Evolutionary conservation across 1,140 invertebrate species (phyloP).

Genomic region (Chrysomallon squamiferum): DNA sequence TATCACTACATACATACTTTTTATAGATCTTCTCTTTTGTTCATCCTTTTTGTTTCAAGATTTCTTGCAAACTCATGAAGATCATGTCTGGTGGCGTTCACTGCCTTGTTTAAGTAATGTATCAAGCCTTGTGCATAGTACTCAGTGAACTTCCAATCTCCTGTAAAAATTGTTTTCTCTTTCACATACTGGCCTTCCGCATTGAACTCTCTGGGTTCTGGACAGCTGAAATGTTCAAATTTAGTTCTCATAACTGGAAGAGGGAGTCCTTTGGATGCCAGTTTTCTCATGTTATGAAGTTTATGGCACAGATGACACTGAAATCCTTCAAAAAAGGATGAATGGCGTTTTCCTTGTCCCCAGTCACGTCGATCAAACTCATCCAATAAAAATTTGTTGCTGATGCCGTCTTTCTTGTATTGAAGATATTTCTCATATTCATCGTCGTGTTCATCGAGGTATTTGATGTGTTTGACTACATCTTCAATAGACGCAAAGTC

Average conservation of each 20-base stretch:
- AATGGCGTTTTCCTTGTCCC: conserved; percentile 21
- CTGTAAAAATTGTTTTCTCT: neutral
- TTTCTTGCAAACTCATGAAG: neutral
- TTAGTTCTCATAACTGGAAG: neutral
- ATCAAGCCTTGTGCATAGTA: neutral
- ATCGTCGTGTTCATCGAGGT: conserved; percentile 44
- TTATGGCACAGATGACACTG: neutral
- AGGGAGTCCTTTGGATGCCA: neutral
- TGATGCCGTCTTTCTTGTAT: conserved; percentile 35
- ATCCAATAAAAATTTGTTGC: conserved; percentile 46
- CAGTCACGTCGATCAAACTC: conserved; percentile 61
- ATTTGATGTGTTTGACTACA: conserved; percentile 38
- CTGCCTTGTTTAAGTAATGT: neutral
- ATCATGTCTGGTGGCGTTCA: neutral
- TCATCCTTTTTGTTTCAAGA: no score
- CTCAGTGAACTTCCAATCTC: neutral
- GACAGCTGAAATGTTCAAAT: conserved; percentile 2
- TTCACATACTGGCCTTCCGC: neutral
- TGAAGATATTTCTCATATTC: conserved; percentile 49
- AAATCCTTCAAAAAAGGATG: neutral
- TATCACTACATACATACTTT: no score
- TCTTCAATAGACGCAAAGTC: conserved; percentile 44
- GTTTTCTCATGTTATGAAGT: neutral
- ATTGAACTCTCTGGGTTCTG: neutral
- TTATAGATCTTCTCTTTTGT: no score